Percentiles rank a stretch among this genome's conserved stretches.
Conservation (phyloP, 2,888 invertebrate genomes). For the Pollenia labialis region DNA sequence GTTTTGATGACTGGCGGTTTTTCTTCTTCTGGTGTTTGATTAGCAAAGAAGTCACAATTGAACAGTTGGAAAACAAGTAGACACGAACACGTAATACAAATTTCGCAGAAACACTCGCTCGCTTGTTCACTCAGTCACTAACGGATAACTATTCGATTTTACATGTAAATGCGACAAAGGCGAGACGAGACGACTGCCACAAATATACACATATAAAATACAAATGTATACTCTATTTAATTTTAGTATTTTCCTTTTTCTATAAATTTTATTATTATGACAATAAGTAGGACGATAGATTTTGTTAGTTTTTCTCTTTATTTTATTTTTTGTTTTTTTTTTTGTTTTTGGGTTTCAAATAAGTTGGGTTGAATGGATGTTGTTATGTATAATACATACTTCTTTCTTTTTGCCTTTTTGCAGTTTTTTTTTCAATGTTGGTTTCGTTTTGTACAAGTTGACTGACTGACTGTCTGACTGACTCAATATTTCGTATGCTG, state of each 20-base stretch:
- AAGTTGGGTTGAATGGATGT: conserved; percentile 41
- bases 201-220: conserved; percentile 8
- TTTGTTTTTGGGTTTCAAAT: not conserved
- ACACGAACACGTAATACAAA: conserved; percentile 49
- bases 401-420: conserved; percentile 23
- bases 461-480: conserved; percentile 64
- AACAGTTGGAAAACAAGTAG: conserved; percentile 56
- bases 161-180: conserved; percentile 53
- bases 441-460: conserved; percentile 31
- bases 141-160: conserved; percentile 27
- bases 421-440: conserved; percentile 27
- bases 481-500: conserved; percentile 34
- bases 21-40: conserved; percentile 18
- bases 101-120: conserved; percentile 37
- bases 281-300: conserved; percentile 68
- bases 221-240: conserved; percentile 43
- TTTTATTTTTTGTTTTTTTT: conserved; percentile 27
- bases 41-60: conserved; percentile 39
- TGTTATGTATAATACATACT: conserved; percentile 10
- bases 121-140: conserved; percentile 3
- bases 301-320: conserved; percentile 50
- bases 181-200: conserved; percentile 43
- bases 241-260: conserved; percentile 30
- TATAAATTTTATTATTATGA: conserved; percentile 44
- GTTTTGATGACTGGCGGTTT: conserved; percentile 16